Conservation (phyloP, 2,797 vertebrate species). For the Bryconaethiops microstoma region DNA sequence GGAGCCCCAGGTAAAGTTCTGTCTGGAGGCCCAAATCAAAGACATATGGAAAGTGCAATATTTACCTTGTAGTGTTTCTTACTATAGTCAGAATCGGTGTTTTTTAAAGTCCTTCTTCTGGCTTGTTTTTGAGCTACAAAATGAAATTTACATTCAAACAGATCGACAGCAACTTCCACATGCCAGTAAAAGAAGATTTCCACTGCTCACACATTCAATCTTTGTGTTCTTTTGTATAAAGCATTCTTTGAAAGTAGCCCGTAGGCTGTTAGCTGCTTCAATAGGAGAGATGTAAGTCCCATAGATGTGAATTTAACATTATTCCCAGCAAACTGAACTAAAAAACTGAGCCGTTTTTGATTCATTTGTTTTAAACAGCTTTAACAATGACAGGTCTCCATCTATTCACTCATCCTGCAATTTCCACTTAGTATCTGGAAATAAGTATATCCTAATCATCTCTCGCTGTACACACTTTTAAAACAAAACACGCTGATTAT, state of each 20-base stretch:
- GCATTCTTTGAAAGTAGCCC: not conserved
- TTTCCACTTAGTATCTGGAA: no score
- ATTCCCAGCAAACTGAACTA: not conserved
- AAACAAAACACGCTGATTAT: not conserved
- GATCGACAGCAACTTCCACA: not conserved
- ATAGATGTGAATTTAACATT: not conserved
- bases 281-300: not conserved
- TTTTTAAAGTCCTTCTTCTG: not conserved
- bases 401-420: not conserved
- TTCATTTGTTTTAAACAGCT: not conserved
- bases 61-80: no score
- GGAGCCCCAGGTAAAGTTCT: no score
- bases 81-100: not conserved
- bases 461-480: not conserved
- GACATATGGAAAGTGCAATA: no score
- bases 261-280: not conserved
- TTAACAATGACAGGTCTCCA: not conserved
- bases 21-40: not conserved
- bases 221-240: not conserved
- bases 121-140: slow-evolving; percentile 2
- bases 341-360: not conserved
- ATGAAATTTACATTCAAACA: not conserved
- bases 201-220: not conserved
- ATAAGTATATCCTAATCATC: not conserved
- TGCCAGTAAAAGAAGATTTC: not conserved